Evolutionary conservation across 2,797 vertebrate species (phyloP).

Genomic region (Sphaeramia orbicularis): DNA sequence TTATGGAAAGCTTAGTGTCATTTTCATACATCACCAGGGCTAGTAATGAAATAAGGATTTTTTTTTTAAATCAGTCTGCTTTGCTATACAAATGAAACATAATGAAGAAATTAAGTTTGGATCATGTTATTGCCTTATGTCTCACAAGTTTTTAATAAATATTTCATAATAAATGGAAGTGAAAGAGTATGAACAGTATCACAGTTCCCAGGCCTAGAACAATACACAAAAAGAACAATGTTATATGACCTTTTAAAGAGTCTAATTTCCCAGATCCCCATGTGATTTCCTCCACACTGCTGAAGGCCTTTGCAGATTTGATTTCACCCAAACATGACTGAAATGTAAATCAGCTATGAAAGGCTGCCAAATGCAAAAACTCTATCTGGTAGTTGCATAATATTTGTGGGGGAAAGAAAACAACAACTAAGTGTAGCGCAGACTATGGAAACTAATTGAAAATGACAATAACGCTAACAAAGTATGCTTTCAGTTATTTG

Average conservation of each 20-base stretch:
- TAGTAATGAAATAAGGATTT: too few relatives aligned
- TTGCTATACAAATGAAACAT: background rate
- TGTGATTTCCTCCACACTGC: too few relatives aligned
- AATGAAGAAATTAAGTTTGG: background rate
- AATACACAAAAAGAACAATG: too few relatives aligned
- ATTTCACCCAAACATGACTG: background rate
- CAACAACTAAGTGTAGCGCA: too few relatives aligned
- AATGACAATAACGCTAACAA: background rate
- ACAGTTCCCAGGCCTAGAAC: too few relatives aligned
- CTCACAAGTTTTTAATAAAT: background rate
- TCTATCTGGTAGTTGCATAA: background rate
- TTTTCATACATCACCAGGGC: too few relatives aligned
- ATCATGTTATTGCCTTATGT: too few relatives aligned
- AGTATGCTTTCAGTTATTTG: background rate
- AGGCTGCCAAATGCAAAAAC: background rate
- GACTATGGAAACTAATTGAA: background rate
- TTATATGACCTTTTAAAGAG: too few relatives aligned
- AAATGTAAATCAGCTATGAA: background rate
- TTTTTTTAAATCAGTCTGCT: background rate
- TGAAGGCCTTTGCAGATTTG: too few relatives aligned
- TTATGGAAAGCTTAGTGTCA: too few relatives aligned
- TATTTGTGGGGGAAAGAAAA: background rate
- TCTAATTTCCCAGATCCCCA: too few relatives aligned
- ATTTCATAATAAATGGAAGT: background rate
- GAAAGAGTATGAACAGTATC: too few relatives aligned